Evolutionary conservation across 2,888 invertebrate genomes (phyloP).

Genomic region (Ectemnius cavifrons): DNA sequence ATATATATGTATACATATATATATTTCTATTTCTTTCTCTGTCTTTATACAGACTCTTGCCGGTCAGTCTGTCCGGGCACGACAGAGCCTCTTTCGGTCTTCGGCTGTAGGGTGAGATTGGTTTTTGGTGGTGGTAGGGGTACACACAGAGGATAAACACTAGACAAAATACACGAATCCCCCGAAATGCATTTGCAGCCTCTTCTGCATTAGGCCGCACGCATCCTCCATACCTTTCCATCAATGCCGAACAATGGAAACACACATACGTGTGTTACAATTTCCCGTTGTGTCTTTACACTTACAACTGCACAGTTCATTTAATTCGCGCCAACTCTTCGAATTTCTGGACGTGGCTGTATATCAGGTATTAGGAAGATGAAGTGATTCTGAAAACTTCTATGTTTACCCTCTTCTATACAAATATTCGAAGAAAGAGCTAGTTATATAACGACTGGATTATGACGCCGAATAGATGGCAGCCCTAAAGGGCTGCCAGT

Average conservation of each 20-base stretch:
- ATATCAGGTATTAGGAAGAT: background rate
- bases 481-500: too few relatives aligned
- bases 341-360: background rate
- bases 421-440: too few relatives aligned
- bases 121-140: constrained; percentile 71
- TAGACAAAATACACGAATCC: constrained; percentile 92
- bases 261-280: background rate
- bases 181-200: constrained; percentile 72
- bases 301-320: background rate
- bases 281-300: background rate
- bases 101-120: constrained; percentile 69
- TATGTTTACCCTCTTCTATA: too few relatives aligned
- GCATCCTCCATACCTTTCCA: constrained; percentile 57
- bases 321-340: background rate
- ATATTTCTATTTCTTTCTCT: constrained; percentile 19
- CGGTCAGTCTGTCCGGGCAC: constrained; percentile 56
- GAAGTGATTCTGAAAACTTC: background rate
- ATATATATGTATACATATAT: constrained; percentile 48
- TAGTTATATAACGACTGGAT: too few relatives aligned
- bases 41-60: constrained; percentile 40
- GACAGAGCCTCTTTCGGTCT: constrained; percentile 67
- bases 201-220: constrained; percentile 41
- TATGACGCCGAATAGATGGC: too few relatives aligned
- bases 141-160: constrained; percentile 94
- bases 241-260: constrained; percentile 61